Percentiles rank a stretch among this genome's conserved stretches.
These are phyloP conservation scores for Heptascelio sp. DNA, from an alignment of 2,888 invertebrate species.

Conservation along the genomic window DNA sequence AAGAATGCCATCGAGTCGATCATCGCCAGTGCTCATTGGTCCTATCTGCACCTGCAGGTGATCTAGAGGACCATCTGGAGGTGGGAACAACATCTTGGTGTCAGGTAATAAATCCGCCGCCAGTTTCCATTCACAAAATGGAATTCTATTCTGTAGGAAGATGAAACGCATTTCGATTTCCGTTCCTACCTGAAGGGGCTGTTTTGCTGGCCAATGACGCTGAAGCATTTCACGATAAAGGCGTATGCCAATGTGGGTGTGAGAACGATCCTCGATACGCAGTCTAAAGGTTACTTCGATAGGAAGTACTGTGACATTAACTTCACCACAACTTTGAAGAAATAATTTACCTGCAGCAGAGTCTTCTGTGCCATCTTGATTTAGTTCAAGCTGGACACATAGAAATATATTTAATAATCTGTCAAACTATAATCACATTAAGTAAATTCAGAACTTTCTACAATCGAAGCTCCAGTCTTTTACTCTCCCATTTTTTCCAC, in stretches of 20 bases:
- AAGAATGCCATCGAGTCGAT: constrained; percentile 85
- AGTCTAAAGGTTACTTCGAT: constrained; percentile 43
- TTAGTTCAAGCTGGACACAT: constrained; percentile 47
- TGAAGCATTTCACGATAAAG: constrained; percentile 30
- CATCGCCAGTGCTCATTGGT: constrained; percentile 46
- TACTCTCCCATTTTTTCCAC: no score
- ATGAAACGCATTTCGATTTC: constrained; percentile 90
- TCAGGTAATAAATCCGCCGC: constrained; percentile 93
- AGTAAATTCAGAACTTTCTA: no score
- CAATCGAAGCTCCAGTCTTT: no score
- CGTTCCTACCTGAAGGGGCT: constrained; percentile 76
- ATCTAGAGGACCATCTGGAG: constrained; percentile 10
- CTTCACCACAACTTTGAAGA: constrained; percentile 49
- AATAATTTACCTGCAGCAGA: constrained; percentile 47
- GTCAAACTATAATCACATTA: no score
- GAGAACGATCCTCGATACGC: constrained; percentile 43
- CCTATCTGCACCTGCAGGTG: constrained; percentile 23
- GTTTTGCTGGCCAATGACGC: constrained; percentile 29
- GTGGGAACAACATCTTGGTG: constrained; percentile 91
- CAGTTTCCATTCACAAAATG: constrained; percentile 95
- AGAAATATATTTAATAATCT: no score
- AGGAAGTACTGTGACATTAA: constrained; percentile 36
- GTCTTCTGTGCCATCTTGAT: constrained; percentile 58
- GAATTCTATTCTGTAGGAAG: constrained; percentile 93
- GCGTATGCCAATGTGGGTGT: constrained; percentile 42